phyloP scores from a whole-genome alignment of 2,113 vertebrate genomes.

The Perca schrenkii region DNA sequence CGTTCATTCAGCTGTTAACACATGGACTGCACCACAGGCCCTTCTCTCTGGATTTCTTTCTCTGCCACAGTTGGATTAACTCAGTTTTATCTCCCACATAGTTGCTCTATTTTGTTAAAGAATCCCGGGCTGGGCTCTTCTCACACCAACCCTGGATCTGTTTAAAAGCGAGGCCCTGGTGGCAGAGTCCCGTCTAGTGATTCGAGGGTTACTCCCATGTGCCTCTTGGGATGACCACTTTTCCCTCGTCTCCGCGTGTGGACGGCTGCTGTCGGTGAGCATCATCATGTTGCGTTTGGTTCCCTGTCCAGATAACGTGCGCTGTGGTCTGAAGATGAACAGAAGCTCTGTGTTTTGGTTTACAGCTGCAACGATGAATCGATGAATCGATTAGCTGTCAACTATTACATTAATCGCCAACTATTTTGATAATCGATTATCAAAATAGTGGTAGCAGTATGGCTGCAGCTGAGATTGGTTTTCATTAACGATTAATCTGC shows the following conservation, averaged over 20 bases:
- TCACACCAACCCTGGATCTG: constrained; percentile 64
- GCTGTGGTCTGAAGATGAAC: no score
- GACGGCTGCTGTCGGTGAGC: constrained; percentile 73
- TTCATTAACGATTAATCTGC: background rate
- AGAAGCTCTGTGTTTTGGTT: no score
- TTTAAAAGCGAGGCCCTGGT: constrained; percentile 39
- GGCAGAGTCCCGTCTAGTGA: constrained; percentile 50
- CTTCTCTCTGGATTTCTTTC: background rate
- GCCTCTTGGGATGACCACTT: constrained; percentile 52
- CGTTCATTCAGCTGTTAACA: constrained; percentile 18
- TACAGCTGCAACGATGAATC: no score
- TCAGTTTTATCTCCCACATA: background rate
- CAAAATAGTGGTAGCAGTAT: no score
- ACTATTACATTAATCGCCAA: no score
- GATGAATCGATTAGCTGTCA: no score
- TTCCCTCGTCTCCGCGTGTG: constrained; percentile 52
- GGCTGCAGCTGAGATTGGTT: background rate
- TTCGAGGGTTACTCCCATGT: constrained; percentile 54
- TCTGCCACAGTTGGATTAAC: background rate
- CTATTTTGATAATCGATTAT: no score
- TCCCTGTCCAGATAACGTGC: no score
- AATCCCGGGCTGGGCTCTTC: background rate
- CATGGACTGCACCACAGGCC: background rate
- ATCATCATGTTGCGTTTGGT: background rate
- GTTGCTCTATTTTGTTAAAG: background rate